Evolutionary conservation across 2,888 invertebrate genomes (phyloP), one percentile per base, ranked within the genome.

Genomic region (Meteorus cinctellus): DNA sequence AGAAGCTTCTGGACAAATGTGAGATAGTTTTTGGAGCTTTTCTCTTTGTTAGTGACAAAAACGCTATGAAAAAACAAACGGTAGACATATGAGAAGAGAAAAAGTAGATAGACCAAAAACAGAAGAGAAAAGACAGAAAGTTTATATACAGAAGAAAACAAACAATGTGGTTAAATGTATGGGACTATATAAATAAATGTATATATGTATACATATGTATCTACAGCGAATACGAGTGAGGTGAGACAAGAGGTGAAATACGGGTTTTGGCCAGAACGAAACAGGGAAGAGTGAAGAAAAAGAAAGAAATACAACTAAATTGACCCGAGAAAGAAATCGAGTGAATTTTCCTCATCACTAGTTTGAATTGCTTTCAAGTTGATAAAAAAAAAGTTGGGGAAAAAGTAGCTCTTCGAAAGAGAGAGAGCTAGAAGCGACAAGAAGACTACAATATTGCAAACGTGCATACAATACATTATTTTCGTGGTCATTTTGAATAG

Each of bases 281-380:
- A 31, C 12, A 34, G 36, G 55, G 29, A 6, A 19, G 31, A 62
- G 31, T 16, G 29, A 29, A 29, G 55, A 62, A 62, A 16, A 29
- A 31, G 3, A 31, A 31, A 12, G 19, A 10, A 29, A 29, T 62
- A 27, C 62, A 31, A 62, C 31, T 55, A 24, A 55, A 55, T 55
- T 55, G 55, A n/a, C 55, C 24, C 19, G n/a, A 24, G 19, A 19
- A 19, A 55, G 19, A 55, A 55, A 4, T 2, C 55, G n/a, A 55
- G 19, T 55, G 55, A 55, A 55, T 55, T 55, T 55, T 19, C 19
- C 55, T 55, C 75, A 71, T 70, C 69, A 14, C 48, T 65, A 45
- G 69, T 71, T 74, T 65, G 66, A 70, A 71, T 80, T 72, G 77
- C 74, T 80, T 76, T 75, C 67, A 69, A 36, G 65, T 63, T 70